Conservation (phyloP, 2,797 vertebrate species). For the Microctenopoma lineatum region DNA sequence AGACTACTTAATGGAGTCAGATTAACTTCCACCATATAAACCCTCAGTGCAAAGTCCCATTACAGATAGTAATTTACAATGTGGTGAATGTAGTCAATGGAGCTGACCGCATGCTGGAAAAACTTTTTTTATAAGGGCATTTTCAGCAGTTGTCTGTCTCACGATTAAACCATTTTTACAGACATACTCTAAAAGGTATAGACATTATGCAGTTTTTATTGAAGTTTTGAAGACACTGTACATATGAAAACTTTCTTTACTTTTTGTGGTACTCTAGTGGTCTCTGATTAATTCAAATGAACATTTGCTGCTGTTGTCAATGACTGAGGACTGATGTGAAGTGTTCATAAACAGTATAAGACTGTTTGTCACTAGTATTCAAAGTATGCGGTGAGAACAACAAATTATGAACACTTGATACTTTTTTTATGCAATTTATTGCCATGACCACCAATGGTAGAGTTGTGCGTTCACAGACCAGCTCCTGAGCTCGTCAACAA, state of each 20-base stretch:
- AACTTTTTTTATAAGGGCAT: not conserved
- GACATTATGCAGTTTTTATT: not conserved
- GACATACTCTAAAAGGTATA: not conserved
- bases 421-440: not conserved
- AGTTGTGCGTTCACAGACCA: not conserved
- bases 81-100: not conserved
- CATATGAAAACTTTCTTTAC: not conserved
- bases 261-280: not conserved
- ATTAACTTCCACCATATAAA: not conserved
- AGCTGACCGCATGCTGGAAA: not conserved
- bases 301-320: not conserved
- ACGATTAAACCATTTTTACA: not conserved
- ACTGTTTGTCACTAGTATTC: not conserved
- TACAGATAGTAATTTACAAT: not conserved
- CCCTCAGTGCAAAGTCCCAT: not conserved
- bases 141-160: not conserved
- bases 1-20: not conserved
- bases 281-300: not conserved
- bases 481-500: not conserved
- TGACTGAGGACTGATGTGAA: not conserved
- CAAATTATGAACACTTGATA: not conserved
- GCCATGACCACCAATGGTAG: not conserved
- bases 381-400: not conserved
- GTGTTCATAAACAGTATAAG: not conserved
- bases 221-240: not conserved